Percentiles rank a stretch among this genome's conserved stretches.
phyloP scores from a whole-genome alignment of 2,113 vertebrate species.

The Atractosteus spatula region DNA sequence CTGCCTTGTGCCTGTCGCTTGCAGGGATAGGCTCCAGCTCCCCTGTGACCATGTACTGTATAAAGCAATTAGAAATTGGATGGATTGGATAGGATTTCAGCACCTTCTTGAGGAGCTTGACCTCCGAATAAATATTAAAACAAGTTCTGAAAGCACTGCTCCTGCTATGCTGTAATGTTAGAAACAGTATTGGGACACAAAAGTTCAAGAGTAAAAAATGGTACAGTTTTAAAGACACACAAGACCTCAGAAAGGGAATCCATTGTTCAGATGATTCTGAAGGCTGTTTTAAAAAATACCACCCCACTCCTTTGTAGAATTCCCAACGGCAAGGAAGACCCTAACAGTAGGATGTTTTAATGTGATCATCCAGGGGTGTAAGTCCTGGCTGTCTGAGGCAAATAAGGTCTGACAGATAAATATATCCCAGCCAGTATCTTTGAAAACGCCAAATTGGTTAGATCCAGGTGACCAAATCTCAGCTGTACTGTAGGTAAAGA shows the following conservation, averaged over 20 bases:
- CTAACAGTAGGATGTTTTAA: slow-evolving; percentile 1
- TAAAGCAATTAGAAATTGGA: too few relatives aligned
- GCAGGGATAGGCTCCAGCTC: too few relatives aligned
- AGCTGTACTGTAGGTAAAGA: neutral
- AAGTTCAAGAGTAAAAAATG: neutral
- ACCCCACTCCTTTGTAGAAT: neutral
- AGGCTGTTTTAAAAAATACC: neutral
- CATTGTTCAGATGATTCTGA: neutral
- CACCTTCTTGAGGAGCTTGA: too few relatives aligned
- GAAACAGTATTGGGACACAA: too few relatives aligned
- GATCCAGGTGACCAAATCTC: slow-evolving; percentile 4
- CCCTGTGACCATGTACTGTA: too few relatives aligned
- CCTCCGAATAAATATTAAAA: too few relatives aligned
- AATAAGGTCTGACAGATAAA: slow-evolving; percentile 12
- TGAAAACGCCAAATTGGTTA: neutral
- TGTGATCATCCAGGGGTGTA: neutral
- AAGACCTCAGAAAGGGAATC: neutral
- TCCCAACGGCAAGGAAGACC: neutral
- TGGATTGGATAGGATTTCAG: too few relatives aligned
- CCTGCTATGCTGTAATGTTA: too few relatives aligned
- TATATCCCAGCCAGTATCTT: neutral
- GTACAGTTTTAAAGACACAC: neutral
- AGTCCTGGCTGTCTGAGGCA: slow-evolving; percentile 7
- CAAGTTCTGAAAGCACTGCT: too few relatives aligned
- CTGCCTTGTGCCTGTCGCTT: too few relatives aligned